Percentiles rank a stretch among this genome's conserved stretches.
Evolutionary conservation across 92 coral and sea anemone species (phyloP).

Genomic region (Palythoa caribaeorum): DNA sequence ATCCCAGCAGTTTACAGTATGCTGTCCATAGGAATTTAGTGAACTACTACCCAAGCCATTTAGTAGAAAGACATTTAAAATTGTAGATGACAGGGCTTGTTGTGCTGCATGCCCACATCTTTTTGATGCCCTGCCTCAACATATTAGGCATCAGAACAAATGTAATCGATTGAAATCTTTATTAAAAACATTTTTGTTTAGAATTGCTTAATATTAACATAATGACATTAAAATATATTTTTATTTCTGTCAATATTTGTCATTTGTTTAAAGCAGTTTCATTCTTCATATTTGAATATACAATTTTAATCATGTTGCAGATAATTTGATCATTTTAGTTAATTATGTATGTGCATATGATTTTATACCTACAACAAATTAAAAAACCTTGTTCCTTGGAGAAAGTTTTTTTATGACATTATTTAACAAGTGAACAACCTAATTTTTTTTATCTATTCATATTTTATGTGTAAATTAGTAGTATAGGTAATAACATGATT

Average conservation of each 20-base stretch:
- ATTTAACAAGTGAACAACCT: background rate
- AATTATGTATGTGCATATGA: background rate
- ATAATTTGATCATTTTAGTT: background rate
- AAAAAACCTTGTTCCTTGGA: background rate
- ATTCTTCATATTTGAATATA: background rate
- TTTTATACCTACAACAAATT: background rate
- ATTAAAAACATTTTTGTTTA: slow-evolving; percentile 17
- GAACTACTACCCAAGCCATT: slow-evolving; percentile 4
- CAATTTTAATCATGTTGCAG: background rate
- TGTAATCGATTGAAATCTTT: background rate
- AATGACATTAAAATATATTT: background rate
- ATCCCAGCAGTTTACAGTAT: slow-evolving; percentile 1
- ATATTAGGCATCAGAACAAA: background rate
- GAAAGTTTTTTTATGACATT: background rate
- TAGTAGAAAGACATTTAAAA: slow-evolving; percentile 6
- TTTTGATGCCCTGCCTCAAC: background rate
- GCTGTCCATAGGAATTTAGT: background rate
- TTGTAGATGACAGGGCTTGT: background rate
- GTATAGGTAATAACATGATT: background rate
- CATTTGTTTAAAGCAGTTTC: background rate
- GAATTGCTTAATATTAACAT: background rate
- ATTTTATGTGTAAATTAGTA: background rate
- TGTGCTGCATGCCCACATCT: background rate
- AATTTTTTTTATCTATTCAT: background rate
- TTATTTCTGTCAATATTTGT: background rate